Conservation (phyloP, 2,888 invertebrate genomes). For the Aphrophora alni region DNA sequence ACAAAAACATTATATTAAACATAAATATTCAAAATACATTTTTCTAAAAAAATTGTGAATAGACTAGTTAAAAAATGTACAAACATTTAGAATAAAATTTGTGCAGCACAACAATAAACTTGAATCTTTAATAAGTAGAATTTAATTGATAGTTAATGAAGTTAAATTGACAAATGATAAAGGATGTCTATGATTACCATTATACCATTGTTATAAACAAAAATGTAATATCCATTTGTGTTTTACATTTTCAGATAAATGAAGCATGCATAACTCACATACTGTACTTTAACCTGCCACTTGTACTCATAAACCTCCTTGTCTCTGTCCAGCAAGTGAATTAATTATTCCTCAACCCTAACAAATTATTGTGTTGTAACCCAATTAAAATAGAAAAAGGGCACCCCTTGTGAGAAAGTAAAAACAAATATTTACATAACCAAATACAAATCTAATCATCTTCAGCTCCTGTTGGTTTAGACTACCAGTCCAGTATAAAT, state of each 20-base stretch:
- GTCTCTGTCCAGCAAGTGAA: no score
- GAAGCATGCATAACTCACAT: no score
- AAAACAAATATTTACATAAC: no score
- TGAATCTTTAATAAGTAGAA: background rate
- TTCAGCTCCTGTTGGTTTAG: no score
- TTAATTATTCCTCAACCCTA: no score
- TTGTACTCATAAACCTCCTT: no score
- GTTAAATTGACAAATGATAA: background rate
- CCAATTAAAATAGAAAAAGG: no score
- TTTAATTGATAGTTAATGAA: background rate
- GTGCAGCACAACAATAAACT: background rate
- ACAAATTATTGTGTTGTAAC: no score
- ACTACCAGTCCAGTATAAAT: no score
- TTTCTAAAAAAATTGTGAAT: background rate
- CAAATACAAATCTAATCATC: no score
- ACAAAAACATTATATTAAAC: background rate
- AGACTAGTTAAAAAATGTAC: background rate
- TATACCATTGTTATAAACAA: background rate
- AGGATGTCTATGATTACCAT: background rate
- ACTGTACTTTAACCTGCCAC: no score
- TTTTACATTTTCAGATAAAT: background rate
- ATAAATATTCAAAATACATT: background rate
- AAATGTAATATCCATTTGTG: background rate
- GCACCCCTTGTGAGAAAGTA: no score
- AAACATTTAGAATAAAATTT: background rate